phyloP scores from a whole-genome alignment of 2,888 invertebrate species.

The Nemotelus nigrinus region DNA sequence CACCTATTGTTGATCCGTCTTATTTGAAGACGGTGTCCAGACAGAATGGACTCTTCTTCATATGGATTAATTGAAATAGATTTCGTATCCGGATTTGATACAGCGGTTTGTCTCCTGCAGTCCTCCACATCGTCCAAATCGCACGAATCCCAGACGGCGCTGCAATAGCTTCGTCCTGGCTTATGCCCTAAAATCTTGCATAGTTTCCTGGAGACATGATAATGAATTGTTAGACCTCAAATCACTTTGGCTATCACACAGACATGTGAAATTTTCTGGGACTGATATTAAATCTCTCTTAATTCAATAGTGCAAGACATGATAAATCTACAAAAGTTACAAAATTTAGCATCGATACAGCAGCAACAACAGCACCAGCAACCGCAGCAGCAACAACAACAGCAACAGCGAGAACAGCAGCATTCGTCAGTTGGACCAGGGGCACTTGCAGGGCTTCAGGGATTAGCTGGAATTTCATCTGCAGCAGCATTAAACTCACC shows the following conservation, averaged over 20 bases:
- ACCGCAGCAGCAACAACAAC: slow-evolving; percentile 62
- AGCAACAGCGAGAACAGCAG: slow-evolving; percentile 54
- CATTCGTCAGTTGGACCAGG: slow-evolving; percentile 67
- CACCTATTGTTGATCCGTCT: neutral
- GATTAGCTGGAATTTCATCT: slow-evolving; percentile 64
- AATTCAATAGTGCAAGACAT: slow-evolving; percentile 64
- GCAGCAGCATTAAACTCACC: slow-evolving; percentile 80
- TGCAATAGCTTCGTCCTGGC: neutral
- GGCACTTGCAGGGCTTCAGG: slow-evolving; percentile 73
- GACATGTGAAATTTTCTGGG: slow-evolving; percentile 48
- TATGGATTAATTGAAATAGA: slow-evolving; percentile 24
- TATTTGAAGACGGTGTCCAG: neutral
- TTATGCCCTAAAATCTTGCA: slow-evolving; percentile 12
- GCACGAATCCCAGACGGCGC: neutral
- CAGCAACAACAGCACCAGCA: slow-evolving; percentile 64
- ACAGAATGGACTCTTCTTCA: slow-evolving; percentile 17
- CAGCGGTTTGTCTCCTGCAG: slow-evolving; percentile 15
- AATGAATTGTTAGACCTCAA: slow-evolving; percentile 43
- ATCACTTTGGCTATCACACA: slow-evolving; percentile 42
- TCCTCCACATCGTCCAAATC: neutral
- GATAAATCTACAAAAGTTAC: slow-evolving; percentile 73
- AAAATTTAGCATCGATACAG: slow-evolving; percentile 79
- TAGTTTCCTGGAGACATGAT: slow-evolving; percentile 37
- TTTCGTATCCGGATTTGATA: slow-evolving; percentile 25
- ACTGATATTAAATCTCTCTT: slow-evolving; percentile 46